Base-by-base conservation (phyloP, 2,888 invertebrate species). In the Iphiclides podalirius region DNA sequence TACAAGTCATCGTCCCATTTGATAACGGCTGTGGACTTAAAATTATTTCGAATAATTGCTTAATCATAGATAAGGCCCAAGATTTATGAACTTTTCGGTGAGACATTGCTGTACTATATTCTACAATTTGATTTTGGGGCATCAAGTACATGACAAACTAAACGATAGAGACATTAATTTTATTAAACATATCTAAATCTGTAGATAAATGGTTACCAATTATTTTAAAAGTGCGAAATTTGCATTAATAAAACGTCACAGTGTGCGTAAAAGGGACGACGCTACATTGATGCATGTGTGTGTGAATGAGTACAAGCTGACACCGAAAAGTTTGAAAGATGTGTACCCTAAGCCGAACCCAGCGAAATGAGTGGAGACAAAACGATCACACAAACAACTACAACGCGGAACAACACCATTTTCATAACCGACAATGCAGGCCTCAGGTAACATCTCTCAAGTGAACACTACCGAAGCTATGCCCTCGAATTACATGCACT, bases 381-480 rank as follows among this genome's bases (percentile, higher is more conserved):
- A 63, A 64, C 66, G 59, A 61, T 11, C n/a, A 31, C 17, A 53
- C 41, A 37, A 40, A 11, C 45, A 6, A 37, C 20, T 20, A 42
- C 34, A 34, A 17, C 47, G 50, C 39, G 52, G 23, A 51, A 50
- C 40, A 57, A 26, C 58, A 49, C 35, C 35, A 33, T 36, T 39
- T 45, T 41, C 45, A 54, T 53, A 47, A 70, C 70, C 77, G 77
- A 80, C 78, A 70, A 61, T 68, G 70, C 71, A 72, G 79, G 77
- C 72, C 67, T 69, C 78, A 81, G 86, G 84, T 75, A 85, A 86
- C 88, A 88, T 87, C 88, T 88, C 87, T 87, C 88, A 87, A 85
- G 81, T 81, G 81, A 75, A 60, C 71, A 70, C 69, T 66, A 73
- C 61, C 66, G 62, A 70, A 72, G 73, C 73, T 63, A 64, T 60